Evolutionary conservation across 2,888 invertebrate species (phyloP).

Genomic region (Stenichneumon culpator): DNA sequence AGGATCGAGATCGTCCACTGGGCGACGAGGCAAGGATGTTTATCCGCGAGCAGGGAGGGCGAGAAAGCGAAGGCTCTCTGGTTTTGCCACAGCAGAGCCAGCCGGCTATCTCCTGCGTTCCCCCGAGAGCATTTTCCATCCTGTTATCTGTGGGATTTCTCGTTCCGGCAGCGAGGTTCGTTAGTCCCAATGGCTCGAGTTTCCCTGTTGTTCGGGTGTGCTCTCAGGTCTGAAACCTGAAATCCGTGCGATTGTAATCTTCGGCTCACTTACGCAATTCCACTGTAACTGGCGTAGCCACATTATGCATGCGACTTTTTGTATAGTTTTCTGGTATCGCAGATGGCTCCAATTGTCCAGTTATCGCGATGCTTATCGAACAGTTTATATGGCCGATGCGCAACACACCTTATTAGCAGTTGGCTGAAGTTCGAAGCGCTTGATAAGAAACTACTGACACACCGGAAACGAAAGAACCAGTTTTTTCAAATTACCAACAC

Average conservation of each 20-base stretch:
- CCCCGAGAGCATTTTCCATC: constrained; percentile 79
- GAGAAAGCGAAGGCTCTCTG: constrained; percentile 39
- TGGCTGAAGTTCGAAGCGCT: not conserved
- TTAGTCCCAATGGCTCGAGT: constrained; percentile 76
- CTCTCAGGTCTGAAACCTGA: constrained; percentile 61
- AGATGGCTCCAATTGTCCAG: not conserved
- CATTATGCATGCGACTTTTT: not conserved
- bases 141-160: constrained; percentile 80
- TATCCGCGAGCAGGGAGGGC: constrained; percentile 65
- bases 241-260: constrained; percentile 68
- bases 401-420: not conserved
- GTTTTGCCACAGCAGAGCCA: constrained; percentile 55
- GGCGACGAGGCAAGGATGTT: constrained; percentile 60
- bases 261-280: constrained; percentile 61
- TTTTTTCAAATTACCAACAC: not conserved
- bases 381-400: not conserved
- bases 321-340: not conserved
- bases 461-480: not conserved
- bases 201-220: constrained; percentile 60
- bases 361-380: not conserved
- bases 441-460: not conserved
- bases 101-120: constrained; percentile 70
- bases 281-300: constrained; percentile 15
- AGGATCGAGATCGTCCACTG: constrained; percentile 46
- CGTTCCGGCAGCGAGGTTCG: constrained; percentile 74